Percentiles rank a stretch among this genome's conserved stretches.
Evolutionary conservation across 2,888 invertebrate species (phyloP).

Genomic region (Conchocele bisecta): DNA sequence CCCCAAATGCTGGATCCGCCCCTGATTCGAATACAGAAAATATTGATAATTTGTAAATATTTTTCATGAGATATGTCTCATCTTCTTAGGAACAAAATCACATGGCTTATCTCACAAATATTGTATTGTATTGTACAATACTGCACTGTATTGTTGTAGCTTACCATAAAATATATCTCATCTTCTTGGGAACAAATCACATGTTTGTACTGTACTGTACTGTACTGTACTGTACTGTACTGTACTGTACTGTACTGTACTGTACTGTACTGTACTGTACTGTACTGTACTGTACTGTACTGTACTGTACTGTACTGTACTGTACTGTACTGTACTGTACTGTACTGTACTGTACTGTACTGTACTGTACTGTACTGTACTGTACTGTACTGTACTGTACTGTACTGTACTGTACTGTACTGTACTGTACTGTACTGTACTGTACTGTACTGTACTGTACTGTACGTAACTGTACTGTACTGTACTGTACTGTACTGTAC

Average conservation of each 20-base stretch:
- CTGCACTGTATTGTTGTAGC: constrained; percentile 16
- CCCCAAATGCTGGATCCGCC: no score
- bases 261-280: constrained; percentile 17
- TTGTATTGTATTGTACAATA: constrained; percentile 14
- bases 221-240: constrained; percentile 22
- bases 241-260: constrained; percentile 24
- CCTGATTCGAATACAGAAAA: no score
- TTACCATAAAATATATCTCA: background rate
- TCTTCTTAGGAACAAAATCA: no score
- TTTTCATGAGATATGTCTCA: no score
- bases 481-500: constrained; percentile 13
- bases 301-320: constrained; percentile 14
- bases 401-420: constrained; percentile 19
- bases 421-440: constrained; percentile 24
- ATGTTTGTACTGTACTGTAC: constrained; percentile 9
- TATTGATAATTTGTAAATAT: no score
- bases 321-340: constrained; percentile 12
- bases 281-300: constrained; percentile 15
- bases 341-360: constrained; percentile 16
- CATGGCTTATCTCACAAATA: no score
- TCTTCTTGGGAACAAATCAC: no score
- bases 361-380: constrained; percentile 9
- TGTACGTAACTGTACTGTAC: constrained; percentile 20
- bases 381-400: constrained; percentile 19
- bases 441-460: constrained; percentile 22